Conservation (phyloP, 1,140 invertebrate species). For the Drepana arcuata region DNA sequence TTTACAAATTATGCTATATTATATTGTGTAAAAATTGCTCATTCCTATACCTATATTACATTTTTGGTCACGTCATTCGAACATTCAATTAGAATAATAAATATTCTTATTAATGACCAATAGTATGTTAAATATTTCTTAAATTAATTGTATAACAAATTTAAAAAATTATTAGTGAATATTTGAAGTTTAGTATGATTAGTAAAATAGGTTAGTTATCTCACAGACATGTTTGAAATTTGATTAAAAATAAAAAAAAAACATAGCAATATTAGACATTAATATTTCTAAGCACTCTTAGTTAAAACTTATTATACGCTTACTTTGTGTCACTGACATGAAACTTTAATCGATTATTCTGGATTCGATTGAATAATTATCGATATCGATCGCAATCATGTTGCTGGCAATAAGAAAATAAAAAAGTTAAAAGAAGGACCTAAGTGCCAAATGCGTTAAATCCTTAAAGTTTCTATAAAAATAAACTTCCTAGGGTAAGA, state of each 20-base stretch:
- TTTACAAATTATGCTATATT: too few species aligned
- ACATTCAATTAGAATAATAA: conserved; percentile 33
- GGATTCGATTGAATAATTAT: too few species aligned
- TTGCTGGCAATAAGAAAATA: too few species aligned
- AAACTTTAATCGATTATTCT: too few species aligned
- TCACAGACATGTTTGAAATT: conserved; percentile 16
- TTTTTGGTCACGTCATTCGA: conserved; percentile 45
- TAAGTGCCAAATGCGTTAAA: conserved; percentile 54
- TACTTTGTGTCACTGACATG: background rate
- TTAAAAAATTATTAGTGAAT: conserved; percentile 36
- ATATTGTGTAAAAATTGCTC: conserved; percentile 48
- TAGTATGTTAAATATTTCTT: conserved; percentile 48
- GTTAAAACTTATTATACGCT: conserved; percentile 3
- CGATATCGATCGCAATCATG: too few species aligned
- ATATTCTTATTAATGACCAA: conserved; percentile 63
- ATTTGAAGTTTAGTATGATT: conserved; percentile 45
- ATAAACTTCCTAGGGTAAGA: too few species aligned
- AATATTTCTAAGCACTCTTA: conserved; percentile 11
- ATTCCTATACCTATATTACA: conserved; percentile 43
- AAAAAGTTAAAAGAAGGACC: conserved; percentile 26
- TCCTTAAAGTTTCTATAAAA: too few species aligned
- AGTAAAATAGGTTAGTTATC: conserved; percentile 29
- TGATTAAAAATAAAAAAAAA: conserved; percentile 13
- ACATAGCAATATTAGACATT: conserved; percentile 33
- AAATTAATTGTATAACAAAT: conserved; percentile 36